These are phyloP conservation scores for Pharmacophagus antenor DNA, from an alignment of 2,888 invertebrate species.

Conservation along the genomic window DNA sequence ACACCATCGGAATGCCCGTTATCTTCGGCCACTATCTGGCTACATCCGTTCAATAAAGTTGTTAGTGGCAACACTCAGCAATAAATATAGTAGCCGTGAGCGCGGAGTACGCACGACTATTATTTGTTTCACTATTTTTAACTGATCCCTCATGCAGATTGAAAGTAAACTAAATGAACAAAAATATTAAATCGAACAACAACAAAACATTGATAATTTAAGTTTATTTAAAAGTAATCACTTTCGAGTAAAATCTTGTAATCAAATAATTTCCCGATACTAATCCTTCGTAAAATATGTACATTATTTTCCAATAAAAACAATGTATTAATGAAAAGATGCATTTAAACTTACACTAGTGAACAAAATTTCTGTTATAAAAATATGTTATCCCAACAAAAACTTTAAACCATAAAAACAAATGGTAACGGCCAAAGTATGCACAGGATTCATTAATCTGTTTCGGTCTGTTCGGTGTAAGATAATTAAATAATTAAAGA, in stretches of 20 bases:
- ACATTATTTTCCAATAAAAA: too few relatives aligned
- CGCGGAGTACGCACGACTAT: constrained; percentile 5
- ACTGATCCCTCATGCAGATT: background rate
- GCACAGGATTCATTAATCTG: constrained; percentile 3
- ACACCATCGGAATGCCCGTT: constrained; percentile 37
- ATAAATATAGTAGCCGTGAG: constrained; percentile 39
- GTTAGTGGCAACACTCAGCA: constrained; percentile 40
- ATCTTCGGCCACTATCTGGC: constrained; percentile 40
- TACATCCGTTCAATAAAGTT: constrained; percentile 44
- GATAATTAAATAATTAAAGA: constrained; percentile 7
- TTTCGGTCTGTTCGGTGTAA: background rate
- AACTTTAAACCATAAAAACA: background rate
- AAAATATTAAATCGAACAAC: background rate
- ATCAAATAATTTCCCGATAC: too few relatives aligned
- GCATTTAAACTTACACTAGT: too few relatives aligned
- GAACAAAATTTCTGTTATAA: too few relatives aligned
- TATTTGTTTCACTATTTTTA: constrained; percentile 14
- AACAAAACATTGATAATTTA: background rate
- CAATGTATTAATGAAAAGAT: too few relatives aligned
- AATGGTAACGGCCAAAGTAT: background rate
- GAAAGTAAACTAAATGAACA: background rate
- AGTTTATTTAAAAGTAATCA: background rate
- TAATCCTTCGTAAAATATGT: too few relatives aligned
- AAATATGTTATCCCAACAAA: background rate
- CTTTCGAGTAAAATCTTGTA: too few relatives aligned